These are phyloP conservation scores for Celastrina argiolus DNA, from an alignment of 2,888 invertebrate species.

Conservation along the genomic window DNA sequence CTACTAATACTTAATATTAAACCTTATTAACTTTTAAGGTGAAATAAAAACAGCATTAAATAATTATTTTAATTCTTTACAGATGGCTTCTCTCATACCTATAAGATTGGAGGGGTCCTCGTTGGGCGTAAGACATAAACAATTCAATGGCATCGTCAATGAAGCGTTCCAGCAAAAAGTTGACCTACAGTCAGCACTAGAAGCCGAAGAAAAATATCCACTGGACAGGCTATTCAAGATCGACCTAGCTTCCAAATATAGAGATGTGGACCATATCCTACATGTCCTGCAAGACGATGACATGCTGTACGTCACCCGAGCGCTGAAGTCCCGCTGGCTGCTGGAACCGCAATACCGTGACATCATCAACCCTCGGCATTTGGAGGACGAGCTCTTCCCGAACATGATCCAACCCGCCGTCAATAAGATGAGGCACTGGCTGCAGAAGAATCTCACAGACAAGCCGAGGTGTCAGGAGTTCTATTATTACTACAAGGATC, in stretches of 20 bases:
- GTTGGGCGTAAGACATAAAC: conserved; percentile 46
- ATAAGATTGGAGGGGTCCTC: conserved; percentile 44
- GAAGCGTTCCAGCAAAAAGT: conserved; percentile 33
- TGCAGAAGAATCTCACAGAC: conserved; percentile 43
- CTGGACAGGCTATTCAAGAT: conserved; percentile 56
- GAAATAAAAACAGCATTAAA: neutral
- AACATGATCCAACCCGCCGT: conserved; percentile 51
- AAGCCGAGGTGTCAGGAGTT: conserved; percentile 45
- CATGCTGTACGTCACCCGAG: conserved; percentile 56
- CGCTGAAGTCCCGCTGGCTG: conserved; percentile 53
- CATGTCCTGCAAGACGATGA: conserved; percentile 50
- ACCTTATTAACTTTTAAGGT: too few relatives aligned
- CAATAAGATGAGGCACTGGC: conserved; percentile 50
- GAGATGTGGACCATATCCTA: conserved; percentile 50
- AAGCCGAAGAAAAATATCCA: conserved; percentile 40
- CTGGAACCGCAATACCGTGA: conserved; percentile 40
- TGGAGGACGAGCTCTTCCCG: conserved; percentile 50
- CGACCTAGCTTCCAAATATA: conserved; percentile 50
- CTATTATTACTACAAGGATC: conserved; percentile 46
- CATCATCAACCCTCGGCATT: conserved; percentile 49
- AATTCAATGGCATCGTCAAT: conserved; percentile 45
- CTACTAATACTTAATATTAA: too few relatives aligned
- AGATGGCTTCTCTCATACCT: conserved; percentile 33
- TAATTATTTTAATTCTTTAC: neutral
- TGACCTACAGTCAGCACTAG: conserved; percentile 32